A percentile compares a stretch with the other conserved stretches of the same genome.
Evolutionary conservation across 2,113 vertebrate genomes (phyloP).

Genomic region (Pelobates fuscus): DNA sequence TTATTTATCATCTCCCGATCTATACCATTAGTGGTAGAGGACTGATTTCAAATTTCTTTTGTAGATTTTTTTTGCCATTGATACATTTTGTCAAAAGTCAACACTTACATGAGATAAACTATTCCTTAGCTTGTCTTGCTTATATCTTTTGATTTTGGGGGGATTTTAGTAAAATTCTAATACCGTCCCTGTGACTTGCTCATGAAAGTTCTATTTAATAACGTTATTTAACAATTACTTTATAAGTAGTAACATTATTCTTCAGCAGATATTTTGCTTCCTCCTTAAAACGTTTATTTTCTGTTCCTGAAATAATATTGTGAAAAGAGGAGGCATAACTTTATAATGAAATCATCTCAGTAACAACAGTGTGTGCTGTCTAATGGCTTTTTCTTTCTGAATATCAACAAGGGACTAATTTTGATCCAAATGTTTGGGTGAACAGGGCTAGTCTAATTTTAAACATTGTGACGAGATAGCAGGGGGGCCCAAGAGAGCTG

Average conservation of each 20-base stretch:
- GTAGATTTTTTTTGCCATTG: too few species aligned
- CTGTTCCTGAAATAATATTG: conserved; percentile 4
- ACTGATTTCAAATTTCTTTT: too few species aligned
- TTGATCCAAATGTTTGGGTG: conserved; percentile 8
- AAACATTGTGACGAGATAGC: conserved; percentile 6
- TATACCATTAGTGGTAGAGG: too few species aligned
- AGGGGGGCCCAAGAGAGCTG: neutral
- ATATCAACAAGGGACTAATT: conserved; percentile 12
- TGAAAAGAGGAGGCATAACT: conserved; percentile 14
- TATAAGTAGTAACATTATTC: neutral
- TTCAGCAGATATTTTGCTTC: neutral
- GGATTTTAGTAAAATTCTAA: too few species aligned
- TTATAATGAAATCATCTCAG: neutral
- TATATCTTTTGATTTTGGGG: too few species aligned
- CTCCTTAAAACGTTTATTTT: conserved; percentile 11
- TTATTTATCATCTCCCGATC: too few species aligned
- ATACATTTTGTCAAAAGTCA: too few species aligned
- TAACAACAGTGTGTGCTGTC: neutral
- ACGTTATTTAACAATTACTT: too few species aligned
- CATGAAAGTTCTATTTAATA: too few species aligned
- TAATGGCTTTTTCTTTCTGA: neutral
- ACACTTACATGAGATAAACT: too few species aligned
- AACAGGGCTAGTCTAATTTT: conserved; percentile 3
- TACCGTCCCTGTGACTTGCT: too few species aligned
- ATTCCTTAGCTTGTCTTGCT: too few species aligned